Base-by-base conservation (phyloP, 2,888 invertebrate genomes). In the Lissocephala sabroskyi region DNA sequence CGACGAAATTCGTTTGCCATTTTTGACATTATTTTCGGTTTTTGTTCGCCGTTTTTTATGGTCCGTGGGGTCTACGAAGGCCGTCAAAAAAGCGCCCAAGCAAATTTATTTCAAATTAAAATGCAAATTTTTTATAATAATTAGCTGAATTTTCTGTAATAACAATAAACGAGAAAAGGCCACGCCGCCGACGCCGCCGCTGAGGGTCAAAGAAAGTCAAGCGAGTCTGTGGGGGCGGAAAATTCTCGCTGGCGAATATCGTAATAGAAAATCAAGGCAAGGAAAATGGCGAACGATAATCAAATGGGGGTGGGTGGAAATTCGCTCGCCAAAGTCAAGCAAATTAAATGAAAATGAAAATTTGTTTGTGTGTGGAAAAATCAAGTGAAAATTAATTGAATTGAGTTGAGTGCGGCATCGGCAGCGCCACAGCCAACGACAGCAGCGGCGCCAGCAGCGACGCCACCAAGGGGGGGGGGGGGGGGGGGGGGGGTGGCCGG, bases 351-450 rank as follows among this genome's bases (percentile, higher is more conserved):
- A 62, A 73, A 60, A 59, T 65, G 68, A 62, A 73, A 60, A 59
- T 65, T 60, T 59, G 62, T 62, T 65, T 65, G 55, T 70, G 60
- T 65, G 65, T 61, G 58, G 64, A 70, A 65, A 71, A 78, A 70
- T 76, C 80, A 81, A 81, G 79, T 80, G 78, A 78, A 81, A 81
- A 80, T 81, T 80, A 80, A 80, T 81, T 80, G 81, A 80, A 81
- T 81, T 67, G 81, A 80, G 80, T 71, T 77, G 77, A 73, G 77
- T 76, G 70, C 68, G 71, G 66, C 63, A 63, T 48, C 52, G 65
- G 47, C 51, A 13, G 29, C 58, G 48, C 61, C 65, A 62, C 66
- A 39, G 13, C 5, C n/a, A n/a, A n/a, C n/a, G n/a, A n/a, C n/a
- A n/a, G n/a, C n/a, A n/a, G n/a, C n/a, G n/a, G n/a, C n/a, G n/a